Evolutionary conservation across 2,888 invertebrate genomes (phyloP), one percentile per base, ranked within the genome.

Genomic region (Drosophila niveifrons): DNA sequence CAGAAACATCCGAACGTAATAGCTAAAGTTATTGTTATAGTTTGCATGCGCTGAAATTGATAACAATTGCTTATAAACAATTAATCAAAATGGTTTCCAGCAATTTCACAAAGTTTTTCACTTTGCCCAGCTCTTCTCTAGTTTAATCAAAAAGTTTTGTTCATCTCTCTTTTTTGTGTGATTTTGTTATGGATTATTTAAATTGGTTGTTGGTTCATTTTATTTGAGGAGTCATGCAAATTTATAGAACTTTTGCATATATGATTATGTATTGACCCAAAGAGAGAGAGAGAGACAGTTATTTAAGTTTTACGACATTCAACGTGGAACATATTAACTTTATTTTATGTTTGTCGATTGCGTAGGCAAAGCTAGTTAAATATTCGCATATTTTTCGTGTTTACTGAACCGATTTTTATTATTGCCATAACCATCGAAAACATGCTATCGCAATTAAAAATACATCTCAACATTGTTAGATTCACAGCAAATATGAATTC

Each of bases 11-110:
- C 2, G 15, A 3, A 11, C 3, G n/a, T 7, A 31, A 15, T 29
- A 4, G 6, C 10, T 15, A 2, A 47, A 48, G n/a, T 28, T 50
- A 7, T n/a, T 29, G 29, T 34, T 18, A 10, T 34, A 8, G n/a
- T 36, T 36, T 31, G 8, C 15, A 8, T 8, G 7, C 7, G 18
- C 51, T 18, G 3, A 18, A 39, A 28, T 28, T 41, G 23, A 41
- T 15, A 52, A 41, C 41, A 41, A 52, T 41, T 52, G 28, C 2
- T 41, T 13, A 11, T 23, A 39, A 31, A 11, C 53, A 53, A 53
- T 43, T 43, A 53, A 43, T 43, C 29, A 29, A 17, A 28, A 41
- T 29, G 3, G 11, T 31, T 52, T 53, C 6, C 11, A 17, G 29
- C 13, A 44, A 31, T 34, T 34, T n/a, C 11, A 39, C 2, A 43